Conservation (phyloP, 1,140 invertebrate genomes). For the Bombyx mori region ASM3026992v2 NC_085111.1:4898001-4898500, state of each 20-base stretch:
- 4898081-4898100: constrained; percentile 32
- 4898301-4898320: constrained; percentile 43
- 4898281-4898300: constrained; percentile 37
- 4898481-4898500: constrained; percentile 45
- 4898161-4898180: constrained; percentile 48
- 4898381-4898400: constrained; percentile 40
- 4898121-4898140: constrained; percentile 30
- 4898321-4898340: constrained; percentile 57
- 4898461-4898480: constrained; percentile 40
- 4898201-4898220: constrained; percentile 44
- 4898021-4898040: constrained; percentile 35
- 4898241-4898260: constrained; percentile 67
- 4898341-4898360: constrained; percentile 53
- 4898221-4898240: constrained; percentile 60
- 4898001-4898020: constrained; percentile 29
- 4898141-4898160: constrained; percentile 52
- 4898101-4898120: constrained; percentile 19
- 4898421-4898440: constrained; percentile 59
- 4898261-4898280: constrained; percentile 55
- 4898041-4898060: constrained; percentile 18
- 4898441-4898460: constrained; percentile 46
- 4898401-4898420: constrained; percentile 39
- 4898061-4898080: constrained; percentile 23
- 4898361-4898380: constrained; percentile 31
- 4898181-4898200: constrained; percentile 30